Evolutionary conservation across 2,888 invertebrate species (phyloP), one percentile per base, ranked within the genome.

Genomic region (Sicus ferrugineus): DNA sequence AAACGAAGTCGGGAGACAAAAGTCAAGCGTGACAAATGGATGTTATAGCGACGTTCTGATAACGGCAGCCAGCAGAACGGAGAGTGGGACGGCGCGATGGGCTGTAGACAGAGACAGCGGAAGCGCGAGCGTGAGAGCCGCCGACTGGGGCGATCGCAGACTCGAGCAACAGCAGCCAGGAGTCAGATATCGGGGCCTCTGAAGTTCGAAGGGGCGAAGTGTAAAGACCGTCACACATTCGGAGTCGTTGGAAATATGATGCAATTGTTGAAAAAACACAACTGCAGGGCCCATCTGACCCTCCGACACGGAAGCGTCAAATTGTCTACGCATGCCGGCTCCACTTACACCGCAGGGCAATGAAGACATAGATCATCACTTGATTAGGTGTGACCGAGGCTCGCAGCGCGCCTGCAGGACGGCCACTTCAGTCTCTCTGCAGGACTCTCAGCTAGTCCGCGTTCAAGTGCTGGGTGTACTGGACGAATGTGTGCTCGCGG

Each of bases 21-120:
- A 77, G 77, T 79, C 79, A 80, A 78, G 79, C 81, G 79, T 76
- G 79, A 80, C 81, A 81, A 82, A 82, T 82, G 77, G 76, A 78
- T 77, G 81, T 79, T 77, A 76, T 79, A 77, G 75, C 78, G 78
- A 76, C 73, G 73, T 70, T 73, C 50, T 68, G 48, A 61, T 23
- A 67, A n/a, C 59, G 31, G 16, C 65, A 30, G 31, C 9, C 21
- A 46, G 14, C 26, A 3, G n/a, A 2, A 9, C n/a, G 21, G 46
- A 38, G 63, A 21, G 16, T 23, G 26, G 30, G 23, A 56, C 34
- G 19, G 26, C 34, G 48, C n/a, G 54, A 34, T 23, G 31, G 56
- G 50, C 28, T 11, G 48, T 34, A 23, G 11, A 34, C 34, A 75
- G 72, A 56, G 72, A 52, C 56, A 70, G 38, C 11, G 38, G 42